Evolutionary conservation across 2,888 invertebrate species (phyloP).

Genomic region (Pandemis corylana): DNA sequence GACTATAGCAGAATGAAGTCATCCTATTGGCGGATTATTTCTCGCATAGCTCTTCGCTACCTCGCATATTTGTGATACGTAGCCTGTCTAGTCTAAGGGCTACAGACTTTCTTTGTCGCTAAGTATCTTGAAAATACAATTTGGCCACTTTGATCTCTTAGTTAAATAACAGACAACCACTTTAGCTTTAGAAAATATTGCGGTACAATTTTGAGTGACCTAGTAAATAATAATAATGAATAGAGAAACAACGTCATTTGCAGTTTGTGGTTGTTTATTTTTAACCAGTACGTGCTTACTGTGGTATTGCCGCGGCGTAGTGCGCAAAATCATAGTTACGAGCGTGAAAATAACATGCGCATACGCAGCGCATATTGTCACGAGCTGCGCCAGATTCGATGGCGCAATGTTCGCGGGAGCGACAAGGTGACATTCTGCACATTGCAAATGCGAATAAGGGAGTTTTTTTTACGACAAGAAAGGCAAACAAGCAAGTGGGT

Average conservation of each 20-base stretch:
- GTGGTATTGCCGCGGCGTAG: neutral
- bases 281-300: conserved; percentile 2
- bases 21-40: too few species aligned
- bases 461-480: too few species aligned
- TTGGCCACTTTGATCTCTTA: conserved; percentile 4
- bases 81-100: too few species aligned
- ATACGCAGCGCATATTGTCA: neutral
- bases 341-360: neutral
- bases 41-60: too few species aligned
- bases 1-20: too few species aligned
- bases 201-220: too few species aligned
- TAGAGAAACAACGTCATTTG: neutral
- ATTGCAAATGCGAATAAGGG: too few species aligned
- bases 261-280: neutral
- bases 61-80: neutral
- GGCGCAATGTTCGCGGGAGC: too few species aligned
- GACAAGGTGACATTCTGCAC: too few species aligned
- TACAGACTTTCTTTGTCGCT: neutral
- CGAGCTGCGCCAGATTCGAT: neutral
- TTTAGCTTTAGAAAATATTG: neutral
- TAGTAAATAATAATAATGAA: too few species aligned
- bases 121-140: neutral
- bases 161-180: neutral
- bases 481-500: too few species aligned
- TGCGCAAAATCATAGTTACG: conserved; percentile 1